Conservation (phyloP, 2,888 invertebrate genomes). For the Drosophila cyrtoloma region DNA sequence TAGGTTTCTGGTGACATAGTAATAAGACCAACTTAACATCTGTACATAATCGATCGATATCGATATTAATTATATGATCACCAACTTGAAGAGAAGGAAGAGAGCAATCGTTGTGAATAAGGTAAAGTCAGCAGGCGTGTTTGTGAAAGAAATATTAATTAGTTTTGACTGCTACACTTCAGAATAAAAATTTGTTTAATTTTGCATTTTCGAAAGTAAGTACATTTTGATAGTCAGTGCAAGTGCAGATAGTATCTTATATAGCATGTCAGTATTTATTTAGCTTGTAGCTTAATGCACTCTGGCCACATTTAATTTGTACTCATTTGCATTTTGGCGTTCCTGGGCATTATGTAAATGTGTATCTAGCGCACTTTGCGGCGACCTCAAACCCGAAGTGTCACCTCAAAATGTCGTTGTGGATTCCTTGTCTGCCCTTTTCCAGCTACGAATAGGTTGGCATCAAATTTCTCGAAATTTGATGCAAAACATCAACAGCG, state of each 20-base stretch:
- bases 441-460: neutral
- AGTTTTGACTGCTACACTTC: neutral
- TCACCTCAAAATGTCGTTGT: slow-evolving; percentile 62
- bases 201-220: neutral
- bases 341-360: slow-evolving; percentile 77
- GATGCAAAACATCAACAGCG: slow-evolving; percentile 69
- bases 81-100: neutral
- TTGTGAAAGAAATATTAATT: neutral
- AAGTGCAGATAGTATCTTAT: neutral
- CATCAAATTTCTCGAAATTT: slow-evolving; percentile 56
- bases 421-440: slow-evolving; percentile 18
- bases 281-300: slow-evolving; percentile 47
- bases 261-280: slow-evolving; percentile 1
- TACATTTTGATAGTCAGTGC: neutral
- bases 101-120: neutral
- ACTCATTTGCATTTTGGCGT: slow-evolving; percentile 76
- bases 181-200: neutral
- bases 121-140: neutral
- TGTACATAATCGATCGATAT: neutral
- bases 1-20: no score
- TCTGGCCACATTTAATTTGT: slow-evolving; percentile 77
- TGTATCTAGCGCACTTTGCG: slow-evolving; percentile 78
- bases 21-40: neutral
- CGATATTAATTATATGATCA: neutral
- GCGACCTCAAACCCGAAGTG: slow-evolving; percentile 57